Percentiles rank a stretch among this genome's conserved stretches.
These are phyloP conservation scores for Drosophila parvula DNA, from an alignment of 1,140 invertebrate genomes.

Conservation along the genomic window DNA sequence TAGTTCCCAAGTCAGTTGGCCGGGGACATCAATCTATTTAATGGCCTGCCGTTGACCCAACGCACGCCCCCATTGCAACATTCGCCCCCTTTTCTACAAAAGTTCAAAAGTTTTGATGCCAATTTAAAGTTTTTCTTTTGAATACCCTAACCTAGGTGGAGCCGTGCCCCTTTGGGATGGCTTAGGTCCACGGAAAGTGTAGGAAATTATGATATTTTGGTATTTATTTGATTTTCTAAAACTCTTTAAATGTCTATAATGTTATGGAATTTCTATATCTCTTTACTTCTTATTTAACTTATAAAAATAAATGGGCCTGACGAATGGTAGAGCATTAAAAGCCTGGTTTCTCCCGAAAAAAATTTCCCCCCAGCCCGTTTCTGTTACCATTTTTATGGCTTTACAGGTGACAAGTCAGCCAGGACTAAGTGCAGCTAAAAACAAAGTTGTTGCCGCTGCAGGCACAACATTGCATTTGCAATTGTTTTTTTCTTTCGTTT, in stretches of 20 bases:
- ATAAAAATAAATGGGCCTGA: neutral
- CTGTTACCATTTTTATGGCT: constrained; percentile 9
- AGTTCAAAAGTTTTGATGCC: constrained; percentile 60
- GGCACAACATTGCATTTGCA: constrained; percentile 51
- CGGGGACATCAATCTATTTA: constrained; percentile 63
- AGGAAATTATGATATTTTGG: neutral
- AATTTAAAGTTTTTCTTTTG: constrained; percentile 61
- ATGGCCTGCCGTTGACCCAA: constrained; percentile 60
- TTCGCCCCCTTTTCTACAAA: constrained; percentile 24
- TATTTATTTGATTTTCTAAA: too few species aligned
- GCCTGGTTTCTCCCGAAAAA: neutral
- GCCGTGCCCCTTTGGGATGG: neutral
- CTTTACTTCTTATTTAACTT: neutral
- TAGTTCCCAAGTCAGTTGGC: constrained; percentile 39
- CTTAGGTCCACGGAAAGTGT: neutral
- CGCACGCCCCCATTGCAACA: constrained; percentile 1
- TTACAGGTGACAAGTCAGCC: constrained; percentile 31
- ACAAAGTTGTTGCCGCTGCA: constrained; percentile 47
- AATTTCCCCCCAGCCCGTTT: neutral
- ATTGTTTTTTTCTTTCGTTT: constrained; percentile 62
- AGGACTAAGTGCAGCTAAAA: constrained; percentile 49
- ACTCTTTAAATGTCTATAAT: neutral
- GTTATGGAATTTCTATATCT: neutral
- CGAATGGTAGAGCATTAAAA: neutral
- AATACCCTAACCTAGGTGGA: constrained; percentile 25